Percentiles rank a stretch among this genome's conserved stretches.
Evolutionary conservation across 2,888 invertebrate genomes (phyloP).

Genomic region (Embidobia sp.): DNA sequence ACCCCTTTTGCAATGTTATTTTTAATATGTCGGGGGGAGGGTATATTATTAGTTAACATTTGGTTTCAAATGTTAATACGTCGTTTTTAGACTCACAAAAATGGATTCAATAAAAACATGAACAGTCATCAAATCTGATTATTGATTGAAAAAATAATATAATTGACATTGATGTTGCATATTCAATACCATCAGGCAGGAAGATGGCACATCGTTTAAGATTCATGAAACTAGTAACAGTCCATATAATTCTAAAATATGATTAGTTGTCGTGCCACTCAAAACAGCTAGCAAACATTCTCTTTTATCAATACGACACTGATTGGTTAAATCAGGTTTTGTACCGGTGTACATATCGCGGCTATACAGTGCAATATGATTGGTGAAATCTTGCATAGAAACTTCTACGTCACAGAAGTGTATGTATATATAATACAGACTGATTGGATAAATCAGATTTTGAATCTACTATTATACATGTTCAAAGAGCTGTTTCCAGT

Average conservation of each 20-base stretch:
- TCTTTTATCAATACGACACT: constrained; percentile 63
- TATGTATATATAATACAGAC: constrained; percentile 45
- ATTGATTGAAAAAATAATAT: too few species aligned
- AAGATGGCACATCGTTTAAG: constrained; percentile 42
- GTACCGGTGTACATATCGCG: constrained; percentile 21
- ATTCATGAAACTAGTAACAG: constrained; percentile 45
- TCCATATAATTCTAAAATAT: constrained; percentile 34
- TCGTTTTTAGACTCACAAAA: too few species aligned
- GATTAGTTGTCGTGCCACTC: constrained; percentile 47
- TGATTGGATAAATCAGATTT: constrained; percentile 62
- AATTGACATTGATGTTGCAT: too few species aligned
- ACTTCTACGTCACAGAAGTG: constrained; percentile 8
- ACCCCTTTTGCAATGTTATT: too few species aligned
- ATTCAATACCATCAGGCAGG: too few species aligned
- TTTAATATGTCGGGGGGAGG: too few species aligned
- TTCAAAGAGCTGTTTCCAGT: constrained; percentile 23
- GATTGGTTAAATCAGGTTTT: constrained; percentile 66
- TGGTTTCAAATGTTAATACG: too few species aligned
- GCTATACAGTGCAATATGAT: constrained; percentile 26
- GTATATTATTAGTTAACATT: too few species aligned
- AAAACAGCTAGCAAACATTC: constrained; percentile 20
- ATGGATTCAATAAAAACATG: too few species aligned
- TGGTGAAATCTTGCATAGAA: constrained; percentile 52
- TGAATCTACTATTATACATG: constrained; percentile 32
- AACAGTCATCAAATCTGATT: too few species aligned